Evolutionary conservation across 2,797 vertebrate genomes (phyloP), one percentile per base, ranked within the genome.

Genomic region (Rhabdophis nuchalis): DNA sequence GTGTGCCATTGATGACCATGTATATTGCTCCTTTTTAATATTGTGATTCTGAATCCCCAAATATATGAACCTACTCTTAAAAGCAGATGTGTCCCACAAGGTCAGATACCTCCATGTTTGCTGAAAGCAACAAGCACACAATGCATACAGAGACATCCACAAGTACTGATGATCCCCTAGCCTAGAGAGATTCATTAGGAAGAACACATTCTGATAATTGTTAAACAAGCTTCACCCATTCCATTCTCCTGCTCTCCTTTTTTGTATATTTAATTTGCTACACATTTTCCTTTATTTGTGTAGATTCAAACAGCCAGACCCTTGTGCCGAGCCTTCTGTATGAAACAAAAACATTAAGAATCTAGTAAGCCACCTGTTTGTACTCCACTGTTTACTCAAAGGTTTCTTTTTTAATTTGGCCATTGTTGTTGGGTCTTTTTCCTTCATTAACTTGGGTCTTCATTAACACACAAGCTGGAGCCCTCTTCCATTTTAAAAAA

Each of bases 291-390:
- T 95, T 93, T 92, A 92, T 97, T 96, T 96, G 96, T 95, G 56
- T 94, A 96, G 93, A 92, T 95, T 97, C 94, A 97, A 97, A 97
- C 94, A 94, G 96, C 95, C 96, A 96, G 97, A 96, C 94, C 91
- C 95, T 96, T 96, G 95, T 96, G 93, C 97, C 77, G 58, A 57
- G 92, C 93, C 94, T 94, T 95, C 82, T 95, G 93, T 91, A 91
- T 88, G 91, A 96, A 96, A 97, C 94, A 96, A 97, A 97, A 97
- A 95, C 95, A 95, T 96, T 95, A 96, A 96, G 95, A 91, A 93
- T 93, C 87, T 93, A 94, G 92, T 92, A 94, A 92, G 96, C 97
- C 97, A 98, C 97, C 97, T 98, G 97, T 97, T 97, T 97, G 96
- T 96, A 96, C 95, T 97, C 97, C 94, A 95, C 96, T 97, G 96